Conservation (phyloP, 2,113 vertebrate species). For the Stegostoma tigrinum region DNA sequence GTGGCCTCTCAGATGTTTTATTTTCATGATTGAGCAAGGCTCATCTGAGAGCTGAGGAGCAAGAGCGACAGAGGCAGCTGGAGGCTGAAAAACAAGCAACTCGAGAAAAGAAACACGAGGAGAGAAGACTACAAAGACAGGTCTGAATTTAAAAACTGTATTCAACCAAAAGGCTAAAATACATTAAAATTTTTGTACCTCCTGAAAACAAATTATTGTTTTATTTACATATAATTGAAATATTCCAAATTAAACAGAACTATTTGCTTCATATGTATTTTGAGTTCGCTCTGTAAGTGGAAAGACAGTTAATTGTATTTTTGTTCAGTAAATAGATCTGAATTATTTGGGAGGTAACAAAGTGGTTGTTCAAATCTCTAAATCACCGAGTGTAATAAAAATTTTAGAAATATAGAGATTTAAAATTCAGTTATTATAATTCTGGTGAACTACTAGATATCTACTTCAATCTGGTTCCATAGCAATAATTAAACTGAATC, state of each 20-base stretch:
- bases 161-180: background rate
- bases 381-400: background rate
- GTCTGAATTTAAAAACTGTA: slow-evolving; percentile 48
- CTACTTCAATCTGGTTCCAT: background rate
- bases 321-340: background rate
- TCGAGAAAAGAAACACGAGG: slow-evolving; percentile 62
- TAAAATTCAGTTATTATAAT: background rate
- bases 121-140: slow-evolving; percentile 69
- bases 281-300: background rate
- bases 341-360: background rate
- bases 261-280: background rate
- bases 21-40: slow-evolving; percentile 55
- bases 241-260: background rate
- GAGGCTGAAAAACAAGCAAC: slow-evolving; percentile 67
- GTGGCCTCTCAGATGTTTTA: background rate
- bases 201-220: background rate
- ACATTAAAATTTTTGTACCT: background rate
- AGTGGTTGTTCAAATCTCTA: background rate
- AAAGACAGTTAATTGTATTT: background rate
- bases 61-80: slow-evolving; percentile 62
- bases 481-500: background rate
- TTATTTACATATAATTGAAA: background rate
- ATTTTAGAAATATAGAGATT: background rate
- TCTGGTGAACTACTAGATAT: background rate
- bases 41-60: slow-evolving; percentile 70